Base-by-base conservation (phyloP, 2,888 invertebrate species). In the Chydorus sphaericus region DNA sequence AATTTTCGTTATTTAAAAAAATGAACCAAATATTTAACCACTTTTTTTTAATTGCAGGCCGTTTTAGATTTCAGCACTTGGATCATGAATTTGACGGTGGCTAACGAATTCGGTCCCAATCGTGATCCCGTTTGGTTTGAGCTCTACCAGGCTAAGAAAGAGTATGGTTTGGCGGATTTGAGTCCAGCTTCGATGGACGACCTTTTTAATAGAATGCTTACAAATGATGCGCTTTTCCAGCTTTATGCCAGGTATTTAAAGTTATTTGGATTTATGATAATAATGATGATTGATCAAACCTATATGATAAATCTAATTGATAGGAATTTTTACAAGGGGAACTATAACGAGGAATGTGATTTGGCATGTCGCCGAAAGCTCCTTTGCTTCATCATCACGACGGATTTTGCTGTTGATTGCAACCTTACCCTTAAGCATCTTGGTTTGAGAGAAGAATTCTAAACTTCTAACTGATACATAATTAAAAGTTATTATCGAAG, bases 41-140 rank as follows among this genome's bases (percentile, higher is more conserved):
- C 8, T 29, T 44, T 23, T 33, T 48, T 48, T 58, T 31, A 3
- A 48, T 20, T 29, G 14, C 68, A 84, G 83, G 74, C 73, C 62
- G 77, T 85, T 1, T 65, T 76, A 31, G 80, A 83, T 64, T 79
- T 81, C 58, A 75, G 81, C 3, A 82, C 81, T 55, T 88, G 80
- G 73, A 79, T 77, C n/a, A 82, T 83, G 66, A 85, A 90, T 67
- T 68, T 91, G 38, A 83, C 82, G 0, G 76, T 77, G 66, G 85
- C 88, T 0, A 87, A 86, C 66, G 65, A 74, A 10, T 61, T 61
- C 14, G 61, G 61, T 11, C 75, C 78, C 0, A 64, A 74, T 2
- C 62, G 70, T 38, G 68, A 72, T n/a, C 86, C 88, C 0, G 70
- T 71, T 7, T 89, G 89, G 88, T 78, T 75, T 64, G 75, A 79